Conservation (phyloP, 2,888 invertebrate species). For the Dolichomitus sp. region DNA sequence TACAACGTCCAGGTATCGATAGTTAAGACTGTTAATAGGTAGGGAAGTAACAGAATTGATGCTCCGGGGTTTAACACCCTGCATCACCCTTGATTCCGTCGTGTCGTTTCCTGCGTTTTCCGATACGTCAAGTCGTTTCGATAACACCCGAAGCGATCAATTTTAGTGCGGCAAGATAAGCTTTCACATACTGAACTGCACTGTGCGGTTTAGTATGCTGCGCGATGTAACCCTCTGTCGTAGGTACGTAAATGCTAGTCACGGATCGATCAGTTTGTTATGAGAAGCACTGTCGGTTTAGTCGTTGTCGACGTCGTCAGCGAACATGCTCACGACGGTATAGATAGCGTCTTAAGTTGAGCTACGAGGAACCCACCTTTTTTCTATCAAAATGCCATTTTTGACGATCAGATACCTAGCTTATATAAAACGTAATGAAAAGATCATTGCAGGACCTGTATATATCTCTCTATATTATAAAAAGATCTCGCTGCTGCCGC, state of each 20-base stretch:
- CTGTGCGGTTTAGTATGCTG: conserved; percentile 13
- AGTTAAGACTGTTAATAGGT: conserved; percentile 11
- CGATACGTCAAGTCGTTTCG: conserved; percentile 36
- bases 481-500: too few species aligned
- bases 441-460: not conserved
- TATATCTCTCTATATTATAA: too few species aligned
- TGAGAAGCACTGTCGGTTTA: not conserved
- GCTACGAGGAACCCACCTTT: not conserved
- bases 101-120: conserved; percentile 14
- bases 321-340: not conserved
- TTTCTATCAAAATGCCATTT: not conserved
- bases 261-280: conserved; percentile 31
- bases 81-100: not conserved
- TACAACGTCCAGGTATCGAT: not conserved
- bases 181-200: not conserved
- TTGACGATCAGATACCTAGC: not conserved
- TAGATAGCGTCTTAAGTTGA: not conserved
- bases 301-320: conserved; percentile 1
- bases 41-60: not conserved
- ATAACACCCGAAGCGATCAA: conserved; percentile 44
- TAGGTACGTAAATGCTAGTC: conserved; percentile 17
- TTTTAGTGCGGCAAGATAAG: conserved; percentile 45
- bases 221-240: conserved; percentile 16
- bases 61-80: not conserved
- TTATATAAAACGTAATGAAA: conserved; percentile 11